phyloP scores from a whole-genome alignment of 2,888 invertebrate species.

The Lottia gigantea region DNA sequence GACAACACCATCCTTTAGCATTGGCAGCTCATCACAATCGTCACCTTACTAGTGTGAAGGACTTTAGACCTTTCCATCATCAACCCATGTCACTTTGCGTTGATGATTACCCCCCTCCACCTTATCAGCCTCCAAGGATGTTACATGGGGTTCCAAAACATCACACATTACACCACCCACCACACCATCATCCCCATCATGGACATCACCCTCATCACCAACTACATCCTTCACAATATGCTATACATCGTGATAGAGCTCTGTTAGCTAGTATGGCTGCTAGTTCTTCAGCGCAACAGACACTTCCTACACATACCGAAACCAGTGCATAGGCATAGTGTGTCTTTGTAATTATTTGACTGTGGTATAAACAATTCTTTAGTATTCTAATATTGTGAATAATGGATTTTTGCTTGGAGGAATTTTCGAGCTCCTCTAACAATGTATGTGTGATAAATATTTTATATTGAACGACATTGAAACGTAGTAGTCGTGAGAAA shows the following conservation, averaged over 20 bases:
- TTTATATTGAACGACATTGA: no score
- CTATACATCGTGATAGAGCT: not conserved
- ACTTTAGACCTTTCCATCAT: conserved; percentile 23
- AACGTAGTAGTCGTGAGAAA: no score
- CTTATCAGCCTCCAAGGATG: conserved; percentile 54
- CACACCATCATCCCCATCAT: conserved; percentile 20
- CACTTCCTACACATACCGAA: conserved; percentile 3
- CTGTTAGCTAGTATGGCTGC: not conserved
- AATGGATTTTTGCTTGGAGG: no score
- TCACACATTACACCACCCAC: conserved; percentile 29
- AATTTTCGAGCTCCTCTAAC: no score
- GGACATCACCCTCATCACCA: not conserved
- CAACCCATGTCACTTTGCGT: conserved; percentile 45
- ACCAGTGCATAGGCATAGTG: not conserved
- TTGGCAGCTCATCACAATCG: conserved; percentile 7
- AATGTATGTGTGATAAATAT: no score
- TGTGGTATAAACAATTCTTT: no score
- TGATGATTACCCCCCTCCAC: conserved; percentile 59
- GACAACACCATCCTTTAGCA: conserved; percentile 25
- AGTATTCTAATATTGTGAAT: no score
- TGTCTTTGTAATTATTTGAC: no score
- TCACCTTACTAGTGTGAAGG: conserved; percentile 25
- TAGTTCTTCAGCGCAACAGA: not conserved
- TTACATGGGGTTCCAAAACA: conserved; percentile 30
- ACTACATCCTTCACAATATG: not conserved